Evolutionary conservation across 2,888 invertebrate species (phyloP), one percentile per base, ranked within the genome.

Genomic region (Salpingus planirostris): DNA sequence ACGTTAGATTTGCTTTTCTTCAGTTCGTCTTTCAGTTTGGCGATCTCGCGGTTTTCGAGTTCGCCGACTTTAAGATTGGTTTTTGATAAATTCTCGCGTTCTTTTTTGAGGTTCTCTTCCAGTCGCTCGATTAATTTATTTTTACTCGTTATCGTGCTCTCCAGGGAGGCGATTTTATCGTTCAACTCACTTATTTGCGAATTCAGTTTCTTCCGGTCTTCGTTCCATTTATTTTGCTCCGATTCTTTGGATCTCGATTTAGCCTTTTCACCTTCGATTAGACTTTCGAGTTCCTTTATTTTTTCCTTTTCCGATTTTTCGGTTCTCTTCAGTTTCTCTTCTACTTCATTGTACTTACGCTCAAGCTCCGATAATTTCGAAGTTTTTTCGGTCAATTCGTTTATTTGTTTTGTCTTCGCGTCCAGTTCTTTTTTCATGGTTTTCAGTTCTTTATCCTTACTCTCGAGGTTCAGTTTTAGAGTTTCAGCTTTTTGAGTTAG

Each of bases 361-460:
- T 82, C 80, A 47, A 78, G 55, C 23, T 80, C 80, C 22, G 62
- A 59, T 26, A 78, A 62, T 52, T 78, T 80, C 42, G 72, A 72
- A 22, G 70, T 62, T 51, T 77, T 76, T 46, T 76, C 76, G 40
- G 73, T 73, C 29, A 74, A 66, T 79, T 78, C 76, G 62, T 71
- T 74, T 13, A 71, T 64, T 46, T 75, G 59, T 60, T 73, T 75
- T 40, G 60, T 68, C 57, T 73, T 76, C 47, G 71, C 74, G 54
- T 74, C 71, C 24, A 71, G 57, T 60, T 77, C 73, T 52, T 74
- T 72, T 49, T 77, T 76, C 18, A 78, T 52, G 47, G 71, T 74
- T 27, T 72, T 73, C 31, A 70, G 64, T 57, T 73, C 74, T 47
- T 75, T 80, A 43, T 76, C 78, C 58, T 79, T 76, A 15, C 66